Evolutionary conservation across 2,113 vertebrate genomes (phyloP), one percentile per base, ranked within the genome.

Genomic region (Sphaerodactylus townsendi): DNA sequence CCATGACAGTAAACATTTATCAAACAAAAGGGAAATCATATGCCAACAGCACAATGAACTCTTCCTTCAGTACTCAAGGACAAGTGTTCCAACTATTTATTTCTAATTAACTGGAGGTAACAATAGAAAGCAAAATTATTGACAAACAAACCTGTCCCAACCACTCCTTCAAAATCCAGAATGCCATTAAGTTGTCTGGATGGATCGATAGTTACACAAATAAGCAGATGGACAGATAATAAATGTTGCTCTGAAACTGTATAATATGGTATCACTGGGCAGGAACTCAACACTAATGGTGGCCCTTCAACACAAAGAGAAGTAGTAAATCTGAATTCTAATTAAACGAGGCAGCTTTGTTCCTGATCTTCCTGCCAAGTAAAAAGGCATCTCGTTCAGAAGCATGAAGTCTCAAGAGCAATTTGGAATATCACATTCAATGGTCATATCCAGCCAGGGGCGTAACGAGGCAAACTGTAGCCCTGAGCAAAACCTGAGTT

Each of bases 1-100:
- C 53, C 70, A 90, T 79, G 90, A 93, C 86, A 95, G 79, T 88
- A 95, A 95, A 93, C 92, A 95, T 94, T 93, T 83, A 93, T 95
- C 90, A 95, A 92, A 85, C 0, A 10, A 86, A 94, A 44, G n/a
- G 86, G 64, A 87, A 93, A 95, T 85, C 94, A 93, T 85, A 93
- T 90, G 70, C 46, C 79, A 92, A 28, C 14, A 89, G 50, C 83
- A 93, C 93, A 81, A 92, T 81, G 87, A 88, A 65, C 85, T 85
- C 84, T 92, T 62, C 72, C 79, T 85, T 92, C 77, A 87, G 83
- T 82, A 73, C 83, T 92, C 50, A 91, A 82, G 70, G 56, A 59
- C 86, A 86, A 89, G 81, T 35, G 86, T 19, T 35, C 73, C 86
- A 41, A 23, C 69, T 90, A 35, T 0, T 90, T 81, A 82, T 85